Conservation (phyloP, 1,140 invertebrate genomes). For the Drosophila simulans region DNA sequence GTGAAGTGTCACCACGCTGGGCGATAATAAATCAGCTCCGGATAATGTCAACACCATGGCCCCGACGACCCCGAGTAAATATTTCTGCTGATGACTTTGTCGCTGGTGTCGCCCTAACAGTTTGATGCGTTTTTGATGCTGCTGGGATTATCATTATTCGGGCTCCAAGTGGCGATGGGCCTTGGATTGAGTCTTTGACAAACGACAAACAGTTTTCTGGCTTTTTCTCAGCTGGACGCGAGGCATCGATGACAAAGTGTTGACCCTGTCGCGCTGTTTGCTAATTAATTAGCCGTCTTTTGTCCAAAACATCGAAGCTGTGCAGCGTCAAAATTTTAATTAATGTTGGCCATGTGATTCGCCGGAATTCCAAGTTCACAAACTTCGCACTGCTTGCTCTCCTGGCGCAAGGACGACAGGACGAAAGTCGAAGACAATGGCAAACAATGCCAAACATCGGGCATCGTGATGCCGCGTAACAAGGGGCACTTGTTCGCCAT, state of each 20-base stretch:
- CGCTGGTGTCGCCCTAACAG: constrained; percentile 47
- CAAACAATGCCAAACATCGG: constrained; percentile 37
- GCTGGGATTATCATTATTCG: constrained; percentile 47
- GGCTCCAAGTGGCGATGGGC: constrained; percentile 40
- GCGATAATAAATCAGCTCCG: constrained; percentile 73
- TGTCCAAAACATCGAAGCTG: constrained; percentile 51
- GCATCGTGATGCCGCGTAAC: constrained; percentile 20
- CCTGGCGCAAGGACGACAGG: background rate
- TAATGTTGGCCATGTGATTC: constrained; percentile 59
- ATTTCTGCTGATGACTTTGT: constrained; percentile 62
- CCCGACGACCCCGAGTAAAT: constrained; percentile 9
- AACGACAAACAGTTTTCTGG: constrained; percentile 51
- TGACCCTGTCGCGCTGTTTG: constrained; percentile 60
- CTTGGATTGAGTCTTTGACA: constrained; percentile 57
- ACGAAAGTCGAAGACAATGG: constrained; percentile 4
- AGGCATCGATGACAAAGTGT: constrained; percentile 49
- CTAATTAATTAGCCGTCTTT: constrained; percentile 71
- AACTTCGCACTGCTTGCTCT: constrained; percentile 12
- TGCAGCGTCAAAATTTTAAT: constrained; percentile 65
- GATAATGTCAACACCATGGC: constrained; percentile 69
- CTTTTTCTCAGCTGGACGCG: background rate
- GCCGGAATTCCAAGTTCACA: constrained; percentile 22
- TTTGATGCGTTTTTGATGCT: constrained; percentile 80
- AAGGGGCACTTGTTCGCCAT: constrained; percentile 42
- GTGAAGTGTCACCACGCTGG: constrained; percentile 62